These are phyloP conservation scores for Brachylomia viminalis DNA, from an alignment of 2,888 invertebrate species.

Conservation along the genomic window DNA sequence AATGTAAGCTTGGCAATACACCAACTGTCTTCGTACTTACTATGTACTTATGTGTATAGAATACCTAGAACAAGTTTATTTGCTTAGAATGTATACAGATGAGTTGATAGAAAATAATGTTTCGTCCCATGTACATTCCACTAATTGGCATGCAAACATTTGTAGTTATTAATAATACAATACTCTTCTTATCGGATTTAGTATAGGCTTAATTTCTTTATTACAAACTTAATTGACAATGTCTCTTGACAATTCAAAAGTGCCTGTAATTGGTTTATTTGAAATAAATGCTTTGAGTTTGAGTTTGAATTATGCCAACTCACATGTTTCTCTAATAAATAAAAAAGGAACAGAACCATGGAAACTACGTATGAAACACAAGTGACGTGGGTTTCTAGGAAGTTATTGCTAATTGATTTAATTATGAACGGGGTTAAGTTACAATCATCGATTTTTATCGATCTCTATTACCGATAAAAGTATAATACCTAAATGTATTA, in stretches of 20 bases:
- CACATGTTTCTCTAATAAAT: too few species aligned
- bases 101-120: not conserved
- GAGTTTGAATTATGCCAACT: too few species aligned
- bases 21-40: not conserved
- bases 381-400: not conserved
- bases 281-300: too few species aligned
- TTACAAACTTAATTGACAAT: not conserved
- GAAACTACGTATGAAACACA: not conserved
- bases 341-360: not conserved
- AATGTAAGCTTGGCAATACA: not conserved
- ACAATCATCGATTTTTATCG: conserved; percentile 12
- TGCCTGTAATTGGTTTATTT: too few species aligned
- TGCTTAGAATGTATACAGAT: not conserved
- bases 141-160: not conserved
- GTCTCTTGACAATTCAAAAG: too few species aligned
- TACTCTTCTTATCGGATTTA: not conserved
- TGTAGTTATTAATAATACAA: too few species aligned
- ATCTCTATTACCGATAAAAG: conserved; percentile 24
- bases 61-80: not conserved
- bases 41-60: not conserved
- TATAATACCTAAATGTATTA: conserved; percentile 23
- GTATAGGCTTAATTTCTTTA: not conserved
- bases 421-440: conserved; percentile 1
- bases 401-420: conserved; percentile 28
- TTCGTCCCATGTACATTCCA: not conserved